Conservation (phyloP, 1,140 invertebrate species). For the Pomacea maculata region DNA sequence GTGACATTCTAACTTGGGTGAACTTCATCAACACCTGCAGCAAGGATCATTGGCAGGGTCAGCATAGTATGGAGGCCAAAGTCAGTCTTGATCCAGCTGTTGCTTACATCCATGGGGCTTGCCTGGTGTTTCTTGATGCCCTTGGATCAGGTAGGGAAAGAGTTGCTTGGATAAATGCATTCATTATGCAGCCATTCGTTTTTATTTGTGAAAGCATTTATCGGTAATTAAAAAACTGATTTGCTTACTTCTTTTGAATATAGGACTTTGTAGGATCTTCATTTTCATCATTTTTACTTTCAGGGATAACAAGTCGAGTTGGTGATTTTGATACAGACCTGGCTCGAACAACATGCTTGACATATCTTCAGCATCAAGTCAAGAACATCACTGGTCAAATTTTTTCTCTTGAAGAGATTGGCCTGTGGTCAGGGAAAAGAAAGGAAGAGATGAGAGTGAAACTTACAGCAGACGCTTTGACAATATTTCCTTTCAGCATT, state of each 20-base stretch:
- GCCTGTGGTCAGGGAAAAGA: constrained; percentile 27
- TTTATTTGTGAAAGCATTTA: not conserved
- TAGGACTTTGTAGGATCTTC: not conserved
- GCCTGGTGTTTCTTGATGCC: constrained; percentile 90
- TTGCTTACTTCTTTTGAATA: not conserved
- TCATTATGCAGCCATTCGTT: no score
- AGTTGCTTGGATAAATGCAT: not conserved
- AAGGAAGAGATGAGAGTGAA: constrained; percentile 6
- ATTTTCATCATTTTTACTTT: constrained; percentile 15
- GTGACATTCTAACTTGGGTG: constrained; percentile 93
- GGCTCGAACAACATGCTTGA: constrained; percentile 39
- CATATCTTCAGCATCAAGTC: constrained; percentile 53
- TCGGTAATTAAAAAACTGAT: not conserved
- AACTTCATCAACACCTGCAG: constrained; percentile 79
- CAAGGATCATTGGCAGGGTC: constrained; percentile 8
- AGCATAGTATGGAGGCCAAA: not conserved
- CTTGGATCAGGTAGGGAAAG: constrained; percentile 71
- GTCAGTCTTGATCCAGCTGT: constrained; percentile 45
- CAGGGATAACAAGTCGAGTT: constrained; percentile 48
- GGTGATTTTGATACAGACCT: constrained; percentile 32
- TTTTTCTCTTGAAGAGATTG: constrained; percentile 38
- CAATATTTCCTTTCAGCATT: constrained; percentile 65
- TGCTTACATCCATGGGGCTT: constrained; percentile 85
- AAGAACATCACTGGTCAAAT: constrained; percentile 39
- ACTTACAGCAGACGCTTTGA: constrained; percentile 47